Evolutionary conservation across 1,140 invertebrate genomes (phyloP).

Genomic region (Dolichoris vasculosae): DNA sequence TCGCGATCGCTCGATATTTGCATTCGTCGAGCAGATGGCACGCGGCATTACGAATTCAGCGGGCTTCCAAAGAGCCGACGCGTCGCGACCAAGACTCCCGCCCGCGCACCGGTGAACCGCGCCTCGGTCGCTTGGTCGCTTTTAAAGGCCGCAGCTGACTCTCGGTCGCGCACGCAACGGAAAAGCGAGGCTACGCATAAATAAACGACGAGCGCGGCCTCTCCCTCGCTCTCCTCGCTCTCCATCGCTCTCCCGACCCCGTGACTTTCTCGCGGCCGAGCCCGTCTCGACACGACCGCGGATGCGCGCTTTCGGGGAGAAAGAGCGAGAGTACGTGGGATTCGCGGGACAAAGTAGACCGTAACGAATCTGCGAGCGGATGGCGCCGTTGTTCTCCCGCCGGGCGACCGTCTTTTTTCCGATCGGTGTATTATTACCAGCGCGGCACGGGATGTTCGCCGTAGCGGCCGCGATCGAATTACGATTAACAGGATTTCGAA

Average conservation of each 20-base stretch:
- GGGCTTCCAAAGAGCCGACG: not conserved
- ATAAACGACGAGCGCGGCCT: not conserved
- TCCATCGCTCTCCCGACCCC: too few relatives aligned
- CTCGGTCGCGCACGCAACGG: not conserved
- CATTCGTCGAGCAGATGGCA: constrained; percentile 48
- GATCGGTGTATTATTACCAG: constrained; percentile 6
- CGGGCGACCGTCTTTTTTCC: not conserved
- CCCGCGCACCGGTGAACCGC: not conserved
- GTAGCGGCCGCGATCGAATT: not conserved
- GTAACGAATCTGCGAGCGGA: constrained; percentile 62
- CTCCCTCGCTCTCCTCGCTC: too few relatives aligned
- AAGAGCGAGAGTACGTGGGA: constrained; percentile 27
- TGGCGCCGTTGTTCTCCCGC: not conserved
- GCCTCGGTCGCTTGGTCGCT: not conserved
- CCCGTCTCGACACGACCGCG: not conserved
- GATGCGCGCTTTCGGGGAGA: not conserved
- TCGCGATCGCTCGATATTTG: constrained; percentile 40
- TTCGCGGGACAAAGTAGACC: constrained; percentile 65
- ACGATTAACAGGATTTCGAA: not conserved
- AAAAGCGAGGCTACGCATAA: not conserved
- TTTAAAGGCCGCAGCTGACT: not conserved
- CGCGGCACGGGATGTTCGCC: not conserved
- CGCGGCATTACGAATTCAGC: constrained; percentile 30
- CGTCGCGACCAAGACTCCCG: not conserved
- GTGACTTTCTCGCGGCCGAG: too few relatives aligned